These are phyloP conservation scores for Emydoidea blandingii DNA, from an alignment of 2,797 vertebrate species.

Conservation along the genomic window DNA sequence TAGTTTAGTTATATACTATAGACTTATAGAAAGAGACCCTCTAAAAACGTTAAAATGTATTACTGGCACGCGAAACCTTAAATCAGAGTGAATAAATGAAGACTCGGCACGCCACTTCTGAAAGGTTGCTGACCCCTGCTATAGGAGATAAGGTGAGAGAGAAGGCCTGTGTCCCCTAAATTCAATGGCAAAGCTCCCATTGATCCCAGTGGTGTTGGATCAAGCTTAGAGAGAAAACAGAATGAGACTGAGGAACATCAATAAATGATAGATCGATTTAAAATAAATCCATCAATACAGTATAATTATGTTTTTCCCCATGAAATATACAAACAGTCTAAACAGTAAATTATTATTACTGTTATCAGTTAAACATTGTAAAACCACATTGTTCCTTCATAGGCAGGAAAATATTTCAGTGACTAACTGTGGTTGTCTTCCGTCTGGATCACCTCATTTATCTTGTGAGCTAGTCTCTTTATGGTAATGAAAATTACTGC, in stretches of 20 bases:
- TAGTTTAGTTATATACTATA: too few relatives aligned
- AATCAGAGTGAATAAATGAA: too few relatives aligned
- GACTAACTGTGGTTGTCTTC: conserved; percentile 77
- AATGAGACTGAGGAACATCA: not conserved
- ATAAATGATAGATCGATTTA: not conserved
- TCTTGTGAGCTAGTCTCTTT: conserved; percentile 54
- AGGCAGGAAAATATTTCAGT: conserved; percentile 75
- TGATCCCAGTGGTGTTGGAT: not conserved
- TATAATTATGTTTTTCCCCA: conserved; percentile 3
- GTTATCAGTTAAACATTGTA: conserved; percentile 50
- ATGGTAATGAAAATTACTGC: conserved; percentile 40
- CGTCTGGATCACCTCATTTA: conserved; percentile 57
- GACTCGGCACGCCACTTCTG: too few relatives aligned
- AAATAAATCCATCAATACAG: not conserved
- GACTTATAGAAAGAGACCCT: too few relatives aligned
- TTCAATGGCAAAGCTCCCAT: rapidly evolving
- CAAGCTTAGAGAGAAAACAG: not conserved
- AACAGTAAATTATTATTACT: conserved; percentile 32
- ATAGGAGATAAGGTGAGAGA: not conserved
- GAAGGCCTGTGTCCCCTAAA: not conserved
- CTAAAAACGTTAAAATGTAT: too few relatives aligned
- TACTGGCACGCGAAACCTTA: too few relatives aligned
- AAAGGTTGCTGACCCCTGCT: too few relatives aligned
- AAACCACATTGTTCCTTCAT: conserved; percentile 72
- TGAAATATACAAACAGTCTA: conserved; percentile 33